These are phyloP conservation scores for Cottoperca gobio DNA, from an alignment of 2,797 vertebrate species.

Conservation along the genomic window DNA sequence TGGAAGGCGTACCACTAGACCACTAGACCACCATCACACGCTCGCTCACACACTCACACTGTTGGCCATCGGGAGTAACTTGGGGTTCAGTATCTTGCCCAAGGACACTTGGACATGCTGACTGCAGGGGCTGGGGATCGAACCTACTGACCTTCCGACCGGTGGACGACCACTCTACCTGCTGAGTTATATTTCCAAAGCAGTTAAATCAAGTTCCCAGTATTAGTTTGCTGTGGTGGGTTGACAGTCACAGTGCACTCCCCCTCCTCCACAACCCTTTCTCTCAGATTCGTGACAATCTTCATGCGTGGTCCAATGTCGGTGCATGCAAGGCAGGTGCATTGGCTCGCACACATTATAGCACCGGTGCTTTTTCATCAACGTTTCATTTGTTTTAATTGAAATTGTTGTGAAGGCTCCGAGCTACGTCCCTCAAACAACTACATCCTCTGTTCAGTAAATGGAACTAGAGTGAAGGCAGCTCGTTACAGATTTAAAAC, in stretches of 20 bases:
- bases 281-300: neutral
- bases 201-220: neutral
- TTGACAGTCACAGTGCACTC: neutral
- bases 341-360: neutral
- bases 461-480: neutral
- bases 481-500: neutral
- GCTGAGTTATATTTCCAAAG: neutral
- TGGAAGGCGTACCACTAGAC: no score
- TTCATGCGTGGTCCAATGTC: neutral
- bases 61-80: no score
- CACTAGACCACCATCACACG: no score
- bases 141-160: no score
- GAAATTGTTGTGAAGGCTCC: neutral
- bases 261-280: neutral
- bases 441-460: neutral
- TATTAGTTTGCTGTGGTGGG: neutral
- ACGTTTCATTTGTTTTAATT: slow-evolving; percentile 17
- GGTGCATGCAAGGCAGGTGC: slow-evolving; percentile 6
- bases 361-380: neutral
- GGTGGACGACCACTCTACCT: no score
- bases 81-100: no score
- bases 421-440: neutral
- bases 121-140: no score
- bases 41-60: no score
- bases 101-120: no score